Percentiles rank a stretch among this genome's conserved stretches.
Conservation (phyloP, 2,113 vertebrate species). For the Sylvia atricapilla region DNA sequence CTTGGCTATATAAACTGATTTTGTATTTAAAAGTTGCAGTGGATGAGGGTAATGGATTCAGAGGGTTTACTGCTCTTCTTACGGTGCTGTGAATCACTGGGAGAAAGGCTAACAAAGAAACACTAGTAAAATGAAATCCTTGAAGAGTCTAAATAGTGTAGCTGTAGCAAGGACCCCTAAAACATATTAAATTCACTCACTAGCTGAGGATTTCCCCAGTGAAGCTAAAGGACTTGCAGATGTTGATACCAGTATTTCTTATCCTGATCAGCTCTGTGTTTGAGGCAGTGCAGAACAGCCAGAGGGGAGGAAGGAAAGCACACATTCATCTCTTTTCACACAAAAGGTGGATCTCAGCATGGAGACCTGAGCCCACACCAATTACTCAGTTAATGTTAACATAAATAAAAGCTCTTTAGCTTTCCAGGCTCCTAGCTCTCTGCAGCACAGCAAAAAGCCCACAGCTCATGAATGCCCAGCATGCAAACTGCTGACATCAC, state of each 20-base stretch:
- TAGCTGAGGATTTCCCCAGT: background rate
- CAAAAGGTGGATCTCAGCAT: background rate
- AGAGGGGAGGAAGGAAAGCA: background rate
- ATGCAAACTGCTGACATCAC: background rate
- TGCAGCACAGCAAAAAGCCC: background rate
- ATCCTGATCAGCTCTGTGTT: background rate
- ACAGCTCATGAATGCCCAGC: accelerated
- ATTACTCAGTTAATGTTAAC: background rate
- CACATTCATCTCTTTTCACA: background rate
- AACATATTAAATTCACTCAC: background rate
- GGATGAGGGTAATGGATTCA: background rate
- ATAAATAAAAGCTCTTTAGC: background rate
- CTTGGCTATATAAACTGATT: background rate
- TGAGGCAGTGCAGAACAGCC: background rate
- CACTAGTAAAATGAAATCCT: background rate
- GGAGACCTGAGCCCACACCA: background rate
- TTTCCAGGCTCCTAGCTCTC: background rate
- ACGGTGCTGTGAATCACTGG: background rate
- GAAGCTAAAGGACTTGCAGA: background rate
- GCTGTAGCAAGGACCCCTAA: background rate
- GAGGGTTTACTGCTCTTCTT: background rate
- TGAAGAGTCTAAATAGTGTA: background rate
- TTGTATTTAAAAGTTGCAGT: background rate
- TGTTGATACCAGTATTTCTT: background rate
- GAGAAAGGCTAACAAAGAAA: background rate